Evolutionary conservation across 2,888 invertebrate genomes (phyloP).

Genomic region (Molanna angustata): DNA sequence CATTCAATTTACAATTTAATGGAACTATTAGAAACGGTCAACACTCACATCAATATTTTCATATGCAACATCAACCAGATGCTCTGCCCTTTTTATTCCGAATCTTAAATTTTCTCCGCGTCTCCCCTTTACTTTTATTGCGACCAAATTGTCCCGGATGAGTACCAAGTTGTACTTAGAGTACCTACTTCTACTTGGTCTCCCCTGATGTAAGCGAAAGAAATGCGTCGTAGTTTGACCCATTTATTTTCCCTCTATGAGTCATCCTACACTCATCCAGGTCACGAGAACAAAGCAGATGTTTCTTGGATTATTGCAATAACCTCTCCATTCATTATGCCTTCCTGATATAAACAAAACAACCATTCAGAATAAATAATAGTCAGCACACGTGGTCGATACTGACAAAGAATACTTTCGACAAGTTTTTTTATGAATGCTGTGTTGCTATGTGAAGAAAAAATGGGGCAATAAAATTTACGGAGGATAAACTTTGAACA

Average conservation of each 20-base stretch:
- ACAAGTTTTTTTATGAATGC: conserved; percentile 13
- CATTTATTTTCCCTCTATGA: conserved; percentile 30
- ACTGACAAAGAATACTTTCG: conserved; percentile 13
- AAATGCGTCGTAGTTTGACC: conserved; percentile 32
- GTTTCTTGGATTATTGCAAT: conserved; percentile 19
- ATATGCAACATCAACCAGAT: no score
- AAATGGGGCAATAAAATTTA: conserved; percentile 12
- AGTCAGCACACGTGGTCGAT: conserved; percentile 20
- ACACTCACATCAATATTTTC: no score
- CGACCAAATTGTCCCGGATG: no score
- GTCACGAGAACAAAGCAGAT: conserved; percentile 30
- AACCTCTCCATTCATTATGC: conserved; percentile 14
- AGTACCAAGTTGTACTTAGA: no score
- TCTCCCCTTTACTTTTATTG: no score
- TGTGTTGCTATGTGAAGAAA: conserved; percentile 20
- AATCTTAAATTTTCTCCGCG: no score
- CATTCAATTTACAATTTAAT: not conserved
- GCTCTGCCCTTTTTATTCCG: no score
- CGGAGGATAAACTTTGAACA: conserved; percentile 21
- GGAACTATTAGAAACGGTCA: not conserved
- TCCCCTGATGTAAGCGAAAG: conserved; percentile 23
- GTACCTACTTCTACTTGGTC: conserved; percentile 17
- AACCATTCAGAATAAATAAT: conserved; percentile 12
- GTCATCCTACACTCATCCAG: conserved; percentile 22
- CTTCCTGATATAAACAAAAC: conserved; percentile 27